These are phyloP conservation scores for Paradoxurus hermaphroditus DNA, from an alignment of 2,113 vertebrate species.

Conservation along the genomic window DNA sequence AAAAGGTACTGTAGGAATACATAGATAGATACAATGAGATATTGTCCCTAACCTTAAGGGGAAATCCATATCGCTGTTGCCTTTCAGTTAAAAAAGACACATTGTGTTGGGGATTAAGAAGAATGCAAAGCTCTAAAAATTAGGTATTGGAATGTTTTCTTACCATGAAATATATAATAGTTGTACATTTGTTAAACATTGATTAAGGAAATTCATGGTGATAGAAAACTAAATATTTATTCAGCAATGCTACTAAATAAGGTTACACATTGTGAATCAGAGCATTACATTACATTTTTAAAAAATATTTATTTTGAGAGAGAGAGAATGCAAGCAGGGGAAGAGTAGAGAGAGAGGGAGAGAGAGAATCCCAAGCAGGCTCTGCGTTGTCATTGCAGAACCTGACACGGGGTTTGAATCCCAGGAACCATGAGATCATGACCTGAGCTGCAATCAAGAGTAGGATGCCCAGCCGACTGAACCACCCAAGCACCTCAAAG, in stretches of 20 bases:
- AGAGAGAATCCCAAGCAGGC: too few species aligned
- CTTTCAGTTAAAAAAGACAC: background rate
- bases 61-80: background rate
- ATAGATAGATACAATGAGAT: background rate
- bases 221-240: background rate
- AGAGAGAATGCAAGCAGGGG: too few species aligned
- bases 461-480: too few species aligned
- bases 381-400: too few species aligned
- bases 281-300: background rate
- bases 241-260: background rate
- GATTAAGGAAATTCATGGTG: background rate
- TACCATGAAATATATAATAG: background rate
- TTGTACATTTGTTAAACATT: background rate
- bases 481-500: background rate
- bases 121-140: background rate
- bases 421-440: too few species aligned
- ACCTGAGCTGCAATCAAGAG: too few species aligned
- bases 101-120: background rate
- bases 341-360: too few species aligned
- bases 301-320: too few species aligned
- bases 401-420: too few species aligned
- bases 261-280: background rate
- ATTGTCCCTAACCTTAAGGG: background rate
- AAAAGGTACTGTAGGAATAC: background rate
- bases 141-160: background rate